Evolutionary conservation across 2,113 vertebrate species (phyloP).

Genomic region (Neoarius graeffei): DNA sequence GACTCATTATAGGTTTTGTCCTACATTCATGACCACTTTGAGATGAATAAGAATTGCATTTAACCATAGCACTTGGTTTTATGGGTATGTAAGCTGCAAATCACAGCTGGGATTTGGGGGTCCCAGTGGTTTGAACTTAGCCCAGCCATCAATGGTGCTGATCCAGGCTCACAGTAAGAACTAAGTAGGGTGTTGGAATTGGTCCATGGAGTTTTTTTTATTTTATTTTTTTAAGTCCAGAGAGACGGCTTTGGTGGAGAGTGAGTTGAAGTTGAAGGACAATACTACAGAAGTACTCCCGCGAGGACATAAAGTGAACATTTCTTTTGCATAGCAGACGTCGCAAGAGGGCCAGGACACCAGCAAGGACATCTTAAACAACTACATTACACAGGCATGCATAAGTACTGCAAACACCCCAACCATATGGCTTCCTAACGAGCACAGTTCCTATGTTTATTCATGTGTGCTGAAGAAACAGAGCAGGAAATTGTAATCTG

Average conservation of each 20-base stretch:
- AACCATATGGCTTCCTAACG: slow-evolving; percentile 55
- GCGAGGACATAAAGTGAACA: slow-evolving; percentile 47
- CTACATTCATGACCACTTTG: slow-evolving; percentile 44
- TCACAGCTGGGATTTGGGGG: slow-evolving; percentile 42
- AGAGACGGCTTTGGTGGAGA: slow-evolving; percentile 47
- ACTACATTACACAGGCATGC: slow-evolving; percentile 37
- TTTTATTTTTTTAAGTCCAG: slow-evolving; percentile 36
- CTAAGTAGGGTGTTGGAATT: slow-evolving; percentile 42
- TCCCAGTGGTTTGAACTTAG: slow-evolving; percentile 45
- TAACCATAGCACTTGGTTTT: slow-evolving; percentile 41
- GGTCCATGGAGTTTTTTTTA: slow-evolving; percentile 39
- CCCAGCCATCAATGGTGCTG: slow-evolving; percentile 47
- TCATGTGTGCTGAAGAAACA: slow-evolving; percentile 45
- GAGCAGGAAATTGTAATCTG: slow-evolving; percentile 33
- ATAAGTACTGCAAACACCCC: slow-evolving; percentile 49
- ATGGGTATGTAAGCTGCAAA: slow-evolving; percentile 45
- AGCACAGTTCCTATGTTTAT: slow-evolving; percentile 49
- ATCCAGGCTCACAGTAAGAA: slow-evolving; percentile 39
- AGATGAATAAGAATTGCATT: slow-evolving; percentile 42
- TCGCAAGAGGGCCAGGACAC: slow-evolving; percentile 46
- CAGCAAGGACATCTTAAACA: slow-evolving; percentile 55
- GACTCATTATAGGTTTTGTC: slow-evolving; percentile 40
- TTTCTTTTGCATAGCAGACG: slow-evolving; percentile 51
- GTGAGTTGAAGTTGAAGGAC: slow-evolving; percentile 53
- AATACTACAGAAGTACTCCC: slow-evolving; percentile 48